A percentile compares a stretch with the other conserved stretches of the same genome.
Evolutionary conservation across 2,888 invertebrate species (phyloP).

Genomic region (Temnothorax unifasciatus): DNA sequence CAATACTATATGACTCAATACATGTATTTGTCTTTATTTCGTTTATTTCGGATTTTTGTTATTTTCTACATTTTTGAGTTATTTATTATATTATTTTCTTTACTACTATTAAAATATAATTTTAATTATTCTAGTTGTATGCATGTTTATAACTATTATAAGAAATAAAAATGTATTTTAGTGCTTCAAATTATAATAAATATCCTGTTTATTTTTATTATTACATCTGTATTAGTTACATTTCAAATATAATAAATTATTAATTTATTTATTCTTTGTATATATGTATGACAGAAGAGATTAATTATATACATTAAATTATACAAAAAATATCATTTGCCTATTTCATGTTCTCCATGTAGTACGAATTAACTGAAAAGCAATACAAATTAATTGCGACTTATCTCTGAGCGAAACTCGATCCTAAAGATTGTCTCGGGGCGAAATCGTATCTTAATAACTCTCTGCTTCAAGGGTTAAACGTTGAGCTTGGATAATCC

Average conservation of each 20-base stretch:
- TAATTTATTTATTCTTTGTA: neutral
- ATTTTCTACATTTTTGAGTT: neutral
- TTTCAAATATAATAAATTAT: neutral
- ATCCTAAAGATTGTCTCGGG: slow-evolving; percentile 51
- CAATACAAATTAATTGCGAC: slow-evolving; percentile 41
- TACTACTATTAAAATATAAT: neutral
- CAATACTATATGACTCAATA: neutral
- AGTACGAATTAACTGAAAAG: slow-evolving; percentile 4
- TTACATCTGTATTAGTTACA: neutral
- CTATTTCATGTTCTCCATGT: neutral
- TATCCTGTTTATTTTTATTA: neutral
- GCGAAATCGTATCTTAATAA: slow-evolving; percentile 54
- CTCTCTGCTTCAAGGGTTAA: slow-evolving; percentile 40
- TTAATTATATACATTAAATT: neutral
- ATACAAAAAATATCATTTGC: neutral
- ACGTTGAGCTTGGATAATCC: slow-evolving; percentile 40
- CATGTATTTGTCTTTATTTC: neutral
- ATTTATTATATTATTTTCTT: neutral
- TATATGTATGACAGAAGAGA: neutral
- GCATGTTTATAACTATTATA: neutral
- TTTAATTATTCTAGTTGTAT: neutral
- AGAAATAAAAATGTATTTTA: neutral
- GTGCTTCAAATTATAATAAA: neutral
- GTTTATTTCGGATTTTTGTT: neutral
- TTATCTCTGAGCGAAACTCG: slow-evolving; percentile 45